Evolutionary conservation across 2,888 invertebrate species (phyloP).

Genomic region (Chromoteleia sp.): DNA sequence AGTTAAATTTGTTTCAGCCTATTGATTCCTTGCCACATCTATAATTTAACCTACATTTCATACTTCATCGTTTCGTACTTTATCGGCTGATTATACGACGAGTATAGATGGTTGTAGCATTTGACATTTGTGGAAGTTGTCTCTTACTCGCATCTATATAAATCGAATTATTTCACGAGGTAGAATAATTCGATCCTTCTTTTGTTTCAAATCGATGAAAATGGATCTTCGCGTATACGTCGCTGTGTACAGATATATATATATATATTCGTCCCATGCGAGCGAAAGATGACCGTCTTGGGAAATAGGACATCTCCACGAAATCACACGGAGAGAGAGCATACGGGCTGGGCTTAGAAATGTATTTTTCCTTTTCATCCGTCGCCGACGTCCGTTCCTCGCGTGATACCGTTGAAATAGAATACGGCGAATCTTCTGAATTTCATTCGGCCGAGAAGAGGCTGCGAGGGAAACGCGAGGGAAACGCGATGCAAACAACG

Average conservation of each 20-base stretch:
- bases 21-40: too few species aligned
- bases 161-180: conserved; percentile 47
- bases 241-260: background rate
- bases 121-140: too few species aligned
- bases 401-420: conserved; percentile 35
- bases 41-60: too few species aligned
- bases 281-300: conserved; percentile 70
- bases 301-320: conserved; percentile 66
- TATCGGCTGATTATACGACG: too few species aligned
- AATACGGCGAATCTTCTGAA: conserved; percentile 52
- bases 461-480: too few species aligned
- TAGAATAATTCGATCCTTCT: conserved; percentile 3
- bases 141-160: too few species aligned
- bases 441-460: conserved; percentile 50
- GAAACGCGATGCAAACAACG: conserved; percentile 37
- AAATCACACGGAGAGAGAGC: conserved; percentile 40
- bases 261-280: conserved; percentile 50
- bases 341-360: conserved; percentile 50
- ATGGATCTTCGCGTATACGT: conserved; percentile 34
- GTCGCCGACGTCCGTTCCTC: too few species aligned
- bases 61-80: too few species aligned
- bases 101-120: too few species aligned
- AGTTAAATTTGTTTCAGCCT: too few species aligned
- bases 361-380: conserved; percentile 62
- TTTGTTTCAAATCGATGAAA: conserved; percentile 56